Percentiles rank a stretch among this genome's conserved stretches.
Conservation (phyloP, 2,113 vertebrate genomes). For the Narcine bancroftii region DNA sequence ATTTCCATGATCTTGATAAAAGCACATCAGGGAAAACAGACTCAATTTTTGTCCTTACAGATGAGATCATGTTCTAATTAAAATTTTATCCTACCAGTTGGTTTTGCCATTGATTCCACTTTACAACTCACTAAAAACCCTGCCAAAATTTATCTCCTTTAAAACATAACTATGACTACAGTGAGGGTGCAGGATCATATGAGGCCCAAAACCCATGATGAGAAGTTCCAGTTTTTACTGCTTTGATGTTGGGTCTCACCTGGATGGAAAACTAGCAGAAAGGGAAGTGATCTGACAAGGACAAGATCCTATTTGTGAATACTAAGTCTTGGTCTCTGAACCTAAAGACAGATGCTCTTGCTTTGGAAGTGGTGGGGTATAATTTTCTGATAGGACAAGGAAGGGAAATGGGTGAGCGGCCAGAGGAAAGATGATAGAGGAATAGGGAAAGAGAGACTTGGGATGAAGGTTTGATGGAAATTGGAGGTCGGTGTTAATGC, state of each 20-base stretch:
- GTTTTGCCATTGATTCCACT: background rate
- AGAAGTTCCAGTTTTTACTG: background rate
- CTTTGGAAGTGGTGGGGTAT: too few relatives aligned
- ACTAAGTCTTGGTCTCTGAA: too few relatives aligned
- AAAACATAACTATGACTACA: too few relatives aligned
- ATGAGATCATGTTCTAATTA: background rate
- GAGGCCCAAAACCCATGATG: background rate
- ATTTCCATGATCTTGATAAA: conserved; percentile 22
- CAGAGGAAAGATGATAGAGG: too few relatives aligned
- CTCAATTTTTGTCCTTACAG: background rate
- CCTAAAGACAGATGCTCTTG: too few relatives aligned
- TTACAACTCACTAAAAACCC: too few relatives aligned
- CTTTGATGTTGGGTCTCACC: background rate
- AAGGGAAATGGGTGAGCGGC: too few relatives aligned
- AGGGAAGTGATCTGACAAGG: background rate
- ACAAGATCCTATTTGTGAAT: background rate
- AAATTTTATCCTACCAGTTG: background rate
- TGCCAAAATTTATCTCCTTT: too few relatives aligned
- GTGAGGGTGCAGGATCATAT: background rate
- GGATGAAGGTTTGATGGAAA: too few relatives aligned
- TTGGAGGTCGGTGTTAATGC: too few relatives aligned
- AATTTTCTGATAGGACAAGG: too few relatives aligned
- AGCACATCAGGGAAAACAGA: conserved; percentile 20
- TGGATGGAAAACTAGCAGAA: background rate
- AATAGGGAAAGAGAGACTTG: too few relatives aligned